Base-by-base conservation (phyloP, 2,888 invertebrate species). In the Synanthedon andrenaeformis region DNA sequence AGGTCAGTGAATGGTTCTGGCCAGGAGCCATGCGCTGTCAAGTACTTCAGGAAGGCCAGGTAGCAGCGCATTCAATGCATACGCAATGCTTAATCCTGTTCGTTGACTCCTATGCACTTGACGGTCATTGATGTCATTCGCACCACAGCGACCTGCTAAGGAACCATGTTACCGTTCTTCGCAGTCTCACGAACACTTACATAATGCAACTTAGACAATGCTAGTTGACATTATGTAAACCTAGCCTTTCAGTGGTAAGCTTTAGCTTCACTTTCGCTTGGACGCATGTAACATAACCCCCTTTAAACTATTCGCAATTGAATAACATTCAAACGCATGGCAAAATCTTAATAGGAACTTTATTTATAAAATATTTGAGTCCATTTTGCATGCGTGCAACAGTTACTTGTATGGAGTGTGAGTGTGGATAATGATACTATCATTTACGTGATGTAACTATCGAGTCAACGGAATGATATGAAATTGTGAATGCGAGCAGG, bases 361-460 rank as follows among this genome's bases (percentile, higher is more conserved):
- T 35, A 35, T 35, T 8, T 35, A 10, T 35, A 10, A 8, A 35
- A 10, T 8, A 8, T 35, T 35, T 35, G 10, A 35, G 35, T 35
- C 35, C 10, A 35, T 35, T 35, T 35, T 35, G 10, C 8, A 35
- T 35, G 35, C 10, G 10, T 35, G 35, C 35, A 35, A 35, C 35
- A 35, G 35, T 35, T 35, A 10, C 35, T 2, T 6, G 35, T 35
- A 10, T 35, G 8, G 35, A 35, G 10, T 14, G 45, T 12, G 14
- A 45, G n/a, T 45, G 45, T 45, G 45, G 45, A 11, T 12, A 45
- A 13, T 45, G 45, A 64, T 73, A 67, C 72, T 77, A 79, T 78
- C 66, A 78, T 79, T 80, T 82, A 82, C 81, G 80, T 82, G 83
- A 84, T 81, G 77, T 75, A 81, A 82, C 78, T 82, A 79, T 74